A percentile compares a stretch with the other conserved stretches of the same genome.
phyloP scores from a whole-genome alignment of 2,888 invertebrate genomes.

The Sminthurinus aureus region DNA sequence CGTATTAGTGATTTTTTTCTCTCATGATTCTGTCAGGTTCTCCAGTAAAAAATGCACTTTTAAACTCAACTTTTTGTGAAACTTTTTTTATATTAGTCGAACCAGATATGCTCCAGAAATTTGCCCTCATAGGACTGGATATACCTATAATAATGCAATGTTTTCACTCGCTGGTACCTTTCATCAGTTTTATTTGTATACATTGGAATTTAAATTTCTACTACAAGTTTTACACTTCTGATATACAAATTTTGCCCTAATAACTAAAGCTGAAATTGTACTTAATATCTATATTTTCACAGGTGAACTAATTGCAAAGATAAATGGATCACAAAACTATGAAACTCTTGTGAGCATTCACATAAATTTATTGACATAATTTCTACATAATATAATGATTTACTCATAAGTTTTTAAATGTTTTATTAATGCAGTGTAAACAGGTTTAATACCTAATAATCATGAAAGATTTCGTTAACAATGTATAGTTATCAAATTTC shows the following conservation, averaged over 20 bases:
- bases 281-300: conserved; percentile 37
- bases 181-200: background rate
- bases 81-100: conserved; percentile 35
- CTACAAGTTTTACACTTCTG: too few relatives aligned
- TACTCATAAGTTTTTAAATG: background rate
- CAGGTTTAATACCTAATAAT: background rate
- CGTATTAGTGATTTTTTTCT: background rate
- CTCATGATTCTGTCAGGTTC: background rate
- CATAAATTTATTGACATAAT: background rate
- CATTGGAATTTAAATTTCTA: background rate
- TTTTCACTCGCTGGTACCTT: conserved; percentile 39
- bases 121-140: conserved; percentile 42
- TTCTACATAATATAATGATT: too few relatives aligned
- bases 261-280: background rate
- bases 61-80: too few relatives aligned
- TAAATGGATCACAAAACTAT: conserved; percentile 34
- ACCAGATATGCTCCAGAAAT: conserved; percentile 43
- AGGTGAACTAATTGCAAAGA: conserved; percentile 40
- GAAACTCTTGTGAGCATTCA: conserved; percentile 37
- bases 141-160: conserved; percentile 49
- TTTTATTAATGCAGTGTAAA: background rate
- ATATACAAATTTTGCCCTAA: background rate
- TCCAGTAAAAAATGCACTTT: background rate
- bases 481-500: conserved; percentile 30
- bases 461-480: background rate